These are phyloP conservation scores for Ceryle rudis DNA, from an alignment of 2,797 vertebrate genomes.

Conservation along the genomic window DNA sequence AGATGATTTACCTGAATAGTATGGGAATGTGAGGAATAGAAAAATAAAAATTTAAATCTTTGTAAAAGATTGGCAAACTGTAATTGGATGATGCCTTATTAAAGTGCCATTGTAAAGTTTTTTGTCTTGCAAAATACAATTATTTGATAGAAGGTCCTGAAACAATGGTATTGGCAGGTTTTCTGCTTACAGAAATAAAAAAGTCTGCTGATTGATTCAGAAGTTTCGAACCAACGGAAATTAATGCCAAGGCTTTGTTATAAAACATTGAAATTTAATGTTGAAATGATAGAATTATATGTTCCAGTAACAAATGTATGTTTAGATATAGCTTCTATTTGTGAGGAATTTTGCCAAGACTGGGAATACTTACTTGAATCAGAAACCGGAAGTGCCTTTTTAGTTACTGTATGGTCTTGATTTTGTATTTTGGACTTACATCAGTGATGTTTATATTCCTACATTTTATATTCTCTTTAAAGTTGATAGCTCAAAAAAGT, in stretches of 20 bases:
- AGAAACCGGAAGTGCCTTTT: constrained; percentile 28
- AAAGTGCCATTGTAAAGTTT: not conserved
- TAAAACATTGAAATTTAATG: not conserved
- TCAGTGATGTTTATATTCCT: not conserved
- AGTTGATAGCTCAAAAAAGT: not conserved
- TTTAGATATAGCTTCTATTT: not conserved
- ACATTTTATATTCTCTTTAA: constrained; percentile 16
- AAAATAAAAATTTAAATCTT: not conserved
- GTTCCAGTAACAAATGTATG: not conserved
- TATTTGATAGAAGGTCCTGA: not conserved
- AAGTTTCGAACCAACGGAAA: not conserved
- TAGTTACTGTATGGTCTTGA: not conserved
- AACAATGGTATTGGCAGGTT: not conserved
- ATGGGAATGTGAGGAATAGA: not conserved
- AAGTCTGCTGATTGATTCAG: not conserved
- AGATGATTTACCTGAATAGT: not conserved
- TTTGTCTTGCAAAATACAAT: not conserved
- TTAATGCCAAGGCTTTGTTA: not conserved
- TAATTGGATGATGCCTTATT: not conserved
- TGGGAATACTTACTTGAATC: constrained; percentile 31
- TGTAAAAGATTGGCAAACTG: not conserved
- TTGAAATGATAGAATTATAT: not conserved
- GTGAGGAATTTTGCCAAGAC: not conserved
- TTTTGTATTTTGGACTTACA: not conserved
- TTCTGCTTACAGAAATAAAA: not conserved